Percentiles rank a stretch among this genome's conserved stretches.
Conservation (phyloP, 1,140 invertebrate genomes). For the Lutraria rhynchaena region DNA sequence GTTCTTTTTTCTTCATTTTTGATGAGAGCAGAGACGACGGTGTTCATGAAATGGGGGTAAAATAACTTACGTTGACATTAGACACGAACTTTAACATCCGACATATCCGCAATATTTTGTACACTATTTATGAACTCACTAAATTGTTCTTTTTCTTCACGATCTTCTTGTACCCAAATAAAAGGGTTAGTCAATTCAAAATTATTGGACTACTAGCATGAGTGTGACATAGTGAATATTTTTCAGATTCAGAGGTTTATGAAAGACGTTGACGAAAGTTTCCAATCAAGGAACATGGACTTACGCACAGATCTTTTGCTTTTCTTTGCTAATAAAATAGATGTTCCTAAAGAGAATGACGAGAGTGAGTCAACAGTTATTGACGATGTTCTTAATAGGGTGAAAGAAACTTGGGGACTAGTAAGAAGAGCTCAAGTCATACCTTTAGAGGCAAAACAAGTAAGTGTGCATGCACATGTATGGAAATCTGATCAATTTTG, state of each 20-base stretch:
- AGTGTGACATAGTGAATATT: no score
- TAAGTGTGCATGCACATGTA: neutral
- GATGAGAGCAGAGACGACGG: slow-evolving; percentile 1
- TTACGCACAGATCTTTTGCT: neutral
- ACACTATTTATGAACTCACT: no score
- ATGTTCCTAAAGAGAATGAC: neutral
- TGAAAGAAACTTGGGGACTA: slow-evolving; percentile 6
- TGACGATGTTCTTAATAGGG: slow-evolving; percentile 10
- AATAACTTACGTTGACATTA: no score
- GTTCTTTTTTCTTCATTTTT: neutral
- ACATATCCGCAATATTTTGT: no score
- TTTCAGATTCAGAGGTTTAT: slow-evolving; percentile 14
- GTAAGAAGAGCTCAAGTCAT: neutral
- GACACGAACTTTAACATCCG: no score
- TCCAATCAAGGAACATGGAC: neutral
- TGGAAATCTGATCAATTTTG: no score
- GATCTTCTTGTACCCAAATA: no score
- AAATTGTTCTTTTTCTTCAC: no score
- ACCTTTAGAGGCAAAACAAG: slow-evolving; percentile 9
- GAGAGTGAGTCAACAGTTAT: neutral
- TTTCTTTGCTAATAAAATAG: slow-evolving; percentile 39
- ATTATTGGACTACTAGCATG: no score
- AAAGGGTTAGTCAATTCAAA: no score
- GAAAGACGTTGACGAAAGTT: slow-evolving; percentile 1
- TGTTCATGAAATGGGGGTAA: slow-evolving; percentile 6